These are phyloP conservation scores for Ormyrus rosae DNA, from an alignment of 2,888 invertebrate species.

Conservation along the genomic window DNA sequence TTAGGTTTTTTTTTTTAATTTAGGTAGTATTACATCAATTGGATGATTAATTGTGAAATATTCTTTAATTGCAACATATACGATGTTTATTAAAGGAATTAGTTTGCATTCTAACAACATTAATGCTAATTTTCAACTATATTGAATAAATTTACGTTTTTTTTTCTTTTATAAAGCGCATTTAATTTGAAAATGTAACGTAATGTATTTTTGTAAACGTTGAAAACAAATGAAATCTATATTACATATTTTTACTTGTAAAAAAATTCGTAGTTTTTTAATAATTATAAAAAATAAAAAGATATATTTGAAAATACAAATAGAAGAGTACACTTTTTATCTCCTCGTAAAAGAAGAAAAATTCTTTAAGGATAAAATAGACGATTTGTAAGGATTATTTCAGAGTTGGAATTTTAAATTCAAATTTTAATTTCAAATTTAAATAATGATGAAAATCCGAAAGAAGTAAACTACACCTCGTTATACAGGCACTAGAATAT, in stretches of 20 bases:
- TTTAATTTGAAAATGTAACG: conserved; percentile 34
- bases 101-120: conserved; percentile 16
- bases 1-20: conserved; percentile 29
- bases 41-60: background rate
- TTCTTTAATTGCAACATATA: no score
- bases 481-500: no score
- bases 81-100: conserved; percentile 4
- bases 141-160: conserved; percentile 9
- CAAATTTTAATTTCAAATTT: no score
- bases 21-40: conserved; percentile 13
- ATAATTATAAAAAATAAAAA: conserved; percentile 7
- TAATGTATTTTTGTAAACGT: conserved; percentile 29
- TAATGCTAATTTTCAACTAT: conserved; percentile 5
- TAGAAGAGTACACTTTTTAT: no score
- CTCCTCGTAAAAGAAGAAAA: no score
- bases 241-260: background rate
- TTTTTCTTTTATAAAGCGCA: conserved; percentile 23
- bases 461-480: no score
- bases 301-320: background rate
- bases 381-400: no score
- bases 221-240: background rate
- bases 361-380: no score
- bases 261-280: conserved; percentile 29
- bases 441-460: no score
- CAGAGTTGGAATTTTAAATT: no score